Evolutionary conservation across 1,140 invertebrate species (phyloP).

Genomic region (Helicoverpa armigera): DNA sequence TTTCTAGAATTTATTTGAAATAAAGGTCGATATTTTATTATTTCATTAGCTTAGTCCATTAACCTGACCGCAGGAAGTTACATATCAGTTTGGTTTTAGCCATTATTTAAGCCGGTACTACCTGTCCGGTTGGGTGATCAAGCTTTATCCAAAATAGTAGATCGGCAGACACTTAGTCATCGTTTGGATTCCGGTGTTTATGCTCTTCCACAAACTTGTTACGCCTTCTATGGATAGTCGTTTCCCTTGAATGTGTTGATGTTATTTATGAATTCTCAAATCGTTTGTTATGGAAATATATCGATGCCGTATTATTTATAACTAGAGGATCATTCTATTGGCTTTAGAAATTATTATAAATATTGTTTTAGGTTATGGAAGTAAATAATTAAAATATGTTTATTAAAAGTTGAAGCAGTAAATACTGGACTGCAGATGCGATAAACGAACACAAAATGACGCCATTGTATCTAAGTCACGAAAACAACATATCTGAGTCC

Average conservation of each 20-base stretch:
- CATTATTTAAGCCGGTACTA: constrained; percentile 31
- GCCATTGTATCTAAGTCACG: constrained; percentile 72
- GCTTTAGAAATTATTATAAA: too few species aligned
- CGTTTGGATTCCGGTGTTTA: constrained; percentile 9
- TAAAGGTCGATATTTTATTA: constrained; percentile 33
- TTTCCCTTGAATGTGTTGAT: background rate
- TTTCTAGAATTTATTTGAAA: constrained; percentile 42
- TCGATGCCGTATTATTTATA: background rate
- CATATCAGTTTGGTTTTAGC: constrained; percentile 19
- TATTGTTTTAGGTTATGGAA: too few species aligned
- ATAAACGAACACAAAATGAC: constrained; percentile 40
- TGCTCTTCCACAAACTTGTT: constrained; percentile 30
- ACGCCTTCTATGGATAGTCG: constrained; percentile 31
- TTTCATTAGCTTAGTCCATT: constrained; percentile 34
- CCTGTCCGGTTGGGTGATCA: constrained; percentile 22
- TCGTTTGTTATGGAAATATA: background rate
- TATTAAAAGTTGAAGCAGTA: background rate
- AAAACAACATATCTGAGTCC: constrained; percentile 76
- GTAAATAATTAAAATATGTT: background rate
- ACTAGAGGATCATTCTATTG: background rate
- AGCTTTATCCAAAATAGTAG: constrained; percentile 29
- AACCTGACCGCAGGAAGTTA: constrained; percentile 38
- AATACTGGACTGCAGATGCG: background rate
- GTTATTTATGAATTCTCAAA: constrained; percentile 11
- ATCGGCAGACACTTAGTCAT: constrained; percentile 38